phyloP scores from a whole-genome alignment of 2,113 vertebrate genomes.

The Arvicanthis niloticus region DNA sequence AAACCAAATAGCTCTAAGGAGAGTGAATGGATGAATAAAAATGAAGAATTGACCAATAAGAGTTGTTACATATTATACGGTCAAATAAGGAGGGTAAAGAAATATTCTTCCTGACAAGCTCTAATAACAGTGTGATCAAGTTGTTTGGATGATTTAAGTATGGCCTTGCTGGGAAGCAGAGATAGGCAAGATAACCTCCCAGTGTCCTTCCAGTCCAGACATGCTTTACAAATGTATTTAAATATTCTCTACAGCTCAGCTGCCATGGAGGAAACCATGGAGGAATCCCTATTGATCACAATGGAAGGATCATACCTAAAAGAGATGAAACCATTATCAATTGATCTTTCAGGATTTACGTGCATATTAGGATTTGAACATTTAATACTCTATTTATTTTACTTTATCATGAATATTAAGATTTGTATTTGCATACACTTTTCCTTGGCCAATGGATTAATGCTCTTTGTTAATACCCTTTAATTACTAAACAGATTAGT shows the following conservation, averaged over 20 bases:
- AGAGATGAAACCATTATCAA: background rate
- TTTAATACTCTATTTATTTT: conserved; percentile 59
- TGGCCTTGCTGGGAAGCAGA: background rate
- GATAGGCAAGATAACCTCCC: background rate
- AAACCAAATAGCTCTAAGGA: background rate
- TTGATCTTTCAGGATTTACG: background rate
- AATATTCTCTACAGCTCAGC: background rate
- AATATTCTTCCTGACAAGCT: conserved; percentile 45
- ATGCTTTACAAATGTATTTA: conserved; percentile 32
- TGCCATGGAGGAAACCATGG: background rate
- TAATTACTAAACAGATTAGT: conserved; percentile 79
- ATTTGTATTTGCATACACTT: conserved; percentile 33
- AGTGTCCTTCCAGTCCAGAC: background rate
- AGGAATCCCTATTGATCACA: background rate
- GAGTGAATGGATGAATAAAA: background rate
- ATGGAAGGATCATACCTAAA: background rate
- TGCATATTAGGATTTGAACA: conserved; percentile 52
- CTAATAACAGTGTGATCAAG: conserved; percentile 14
- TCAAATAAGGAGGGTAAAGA: conserved; percentile 17
- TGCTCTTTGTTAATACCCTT: conserved; percentile 69
- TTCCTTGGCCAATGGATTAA: conserved; percentile 54
- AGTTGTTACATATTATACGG: background rate
- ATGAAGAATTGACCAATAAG: background rate
- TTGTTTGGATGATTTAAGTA: conserved; percentile 31
- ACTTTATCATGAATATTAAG: conserved; percentile 30